Evolutionary conservation across 37 sponge, comb jelly and placozoan species (phyloP), one percentile per base, ranked within the genome.

Genomic region (Tethya wilhelma): DNA sequence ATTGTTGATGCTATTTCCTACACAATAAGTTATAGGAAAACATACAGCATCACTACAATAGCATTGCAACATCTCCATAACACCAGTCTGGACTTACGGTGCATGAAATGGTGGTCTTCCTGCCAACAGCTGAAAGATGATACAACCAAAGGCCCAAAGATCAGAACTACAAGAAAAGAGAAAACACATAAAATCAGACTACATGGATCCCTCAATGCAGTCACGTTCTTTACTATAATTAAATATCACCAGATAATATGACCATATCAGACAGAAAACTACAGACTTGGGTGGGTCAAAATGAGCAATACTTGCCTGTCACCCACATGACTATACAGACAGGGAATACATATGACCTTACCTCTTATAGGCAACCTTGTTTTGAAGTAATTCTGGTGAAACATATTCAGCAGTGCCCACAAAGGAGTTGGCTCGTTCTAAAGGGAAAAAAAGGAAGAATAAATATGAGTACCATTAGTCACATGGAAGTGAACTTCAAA

Each of bases 381-480:
- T 77, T 46, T 92, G 88, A 26, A 97, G 81, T 14, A 97, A 80
- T 60, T 97, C 98, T 59, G 98, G 98, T 12, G 96, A 95, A 37
- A 97, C 98, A 41, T 97, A 97, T 77, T 97, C 90, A 25, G 98
- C 95, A 4, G 98, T 97, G 17, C 98, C 98, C 39, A 97, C 98
- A 86, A 97, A 97, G 26, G 95, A 94, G 40, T 89, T 89, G 20
- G 96, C 98, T 71, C 74, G 66, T 25, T 90, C 90, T 93, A n/a
- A n/a, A n/a, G n/a, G n/a, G 73, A 19, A 64, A 64, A 67, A 29
- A 44, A 20, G 2, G 1, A 46, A 41, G 32, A 55, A 2, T 28
- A 78, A 23, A 78, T 2, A 6, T 66, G 17, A 4, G 39, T 25
- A 2, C 5, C 44, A 34, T 12, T 7, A 4, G 66, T 7, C 14